Percentiles rank a stretch among this genome's conserved stretches.
Evolutionary conservation across 2,888 invertebrate genomes (phyloP).

Genomic region (Mesoligia furuncula): DNA sequence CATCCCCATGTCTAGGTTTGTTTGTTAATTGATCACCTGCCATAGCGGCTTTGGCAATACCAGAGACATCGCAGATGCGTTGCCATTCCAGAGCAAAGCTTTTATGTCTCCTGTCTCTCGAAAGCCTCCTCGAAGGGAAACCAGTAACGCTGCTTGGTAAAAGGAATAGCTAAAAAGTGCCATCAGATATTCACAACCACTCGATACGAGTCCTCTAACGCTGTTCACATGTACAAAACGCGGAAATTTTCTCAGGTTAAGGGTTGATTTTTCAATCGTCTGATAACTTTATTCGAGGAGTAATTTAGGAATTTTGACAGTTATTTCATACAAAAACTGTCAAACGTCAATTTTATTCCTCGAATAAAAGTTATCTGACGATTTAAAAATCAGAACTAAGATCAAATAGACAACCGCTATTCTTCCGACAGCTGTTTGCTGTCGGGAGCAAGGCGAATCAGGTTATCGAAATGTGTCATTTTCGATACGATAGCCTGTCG

Average conservation of each 20-base stretch:
- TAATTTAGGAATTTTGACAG: too few species aligned
- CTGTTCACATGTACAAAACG: background rate
- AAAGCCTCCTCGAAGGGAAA: background rate
- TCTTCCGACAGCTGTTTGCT: background rate
- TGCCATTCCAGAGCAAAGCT: background rate
- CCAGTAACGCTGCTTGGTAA: background rate
- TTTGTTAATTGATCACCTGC: too few species aligned
- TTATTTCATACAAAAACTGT: too few species aligned
- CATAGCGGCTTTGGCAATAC: background rate
- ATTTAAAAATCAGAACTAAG: too few species aligned
- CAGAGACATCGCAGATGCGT: background rate
- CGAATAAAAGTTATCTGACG: too few species aligned
- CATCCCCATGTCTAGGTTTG: background rate
- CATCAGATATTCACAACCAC: background rate
- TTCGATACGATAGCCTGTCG: background rate
- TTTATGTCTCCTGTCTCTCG: background rate
- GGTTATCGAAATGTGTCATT: background rate
- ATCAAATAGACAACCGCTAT: background rate
- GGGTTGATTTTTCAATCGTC: too few species aligned
- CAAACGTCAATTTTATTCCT: too few species aligned
- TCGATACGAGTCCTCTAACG: background rate
- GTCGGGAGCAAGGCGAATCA: background rate
- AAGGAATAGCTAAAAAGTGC: background rate
- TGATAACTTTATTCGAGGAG: too few species aligned
- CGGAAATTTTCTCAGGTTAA: background rate